These are phyloP conservation scores for Sebastes dallii DNA, from an alignment of 2,797 vertebrate species.

Conservation along the genomic window DNA sequence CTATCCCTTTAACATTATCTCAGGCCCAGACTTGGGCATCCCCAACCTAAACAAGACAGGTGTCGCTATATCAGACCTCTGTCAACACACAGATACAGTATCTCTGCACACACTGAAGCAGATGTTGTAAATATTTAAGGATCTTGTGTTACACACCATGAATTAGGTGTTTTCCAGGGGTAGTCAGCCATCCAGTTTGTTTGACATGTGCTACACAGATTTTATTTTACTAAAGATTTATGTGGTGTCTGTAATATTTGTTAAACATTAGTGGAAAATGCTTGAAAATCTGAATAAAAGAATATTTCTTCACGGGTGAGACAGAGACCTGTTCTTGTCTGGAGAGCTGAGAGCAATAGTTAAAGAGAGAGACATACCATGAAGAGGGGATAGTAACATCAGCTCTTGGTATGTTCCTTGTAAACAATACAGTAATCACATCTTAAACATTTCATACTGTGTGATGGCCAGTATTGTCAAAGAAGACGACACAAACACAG, in stretches of 20 bases:
- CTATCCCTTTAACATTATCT: background rate
- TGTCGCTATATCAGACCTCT: background rate
- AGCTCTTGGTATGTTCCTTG: background rate
- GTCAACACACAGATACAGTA: conserved; percentile 11
- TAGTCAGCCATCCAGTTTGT: conserved; percentile 13
- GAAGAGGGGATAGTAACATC: background rate
- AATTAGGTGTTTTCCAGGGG: conserved; percentile 15
- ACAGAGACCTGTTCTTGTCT: background rate
- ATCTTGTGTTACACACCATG: conserved; percentile 26
- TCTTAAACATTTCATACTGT: background rate
- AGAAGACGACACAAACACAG: background rate
- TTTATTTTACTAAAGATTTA: background rate
- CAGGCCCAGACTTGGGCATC: background rate
- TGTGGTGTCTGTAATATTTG: background rate
- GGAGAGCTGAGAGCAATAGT: background rate
- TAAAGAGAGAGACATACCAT: background rate
- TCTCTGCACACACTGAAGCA: background rate
- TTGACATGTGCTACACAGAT: background rate
- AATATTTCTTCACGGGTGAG: background rate
- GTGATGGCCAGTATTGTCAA: background rate
- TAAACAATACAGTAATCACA: background rate
- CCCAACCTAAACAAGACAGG: background rate
- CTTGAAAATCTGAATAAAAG: background rate
- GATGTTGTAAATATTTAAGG: conserved; percentile 36
- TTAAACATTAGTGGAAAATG: background rate